phyloP scores from a whole-genome alignment of 2,113 vertebrate species.

The Neodon shergylaensis region DNA sequence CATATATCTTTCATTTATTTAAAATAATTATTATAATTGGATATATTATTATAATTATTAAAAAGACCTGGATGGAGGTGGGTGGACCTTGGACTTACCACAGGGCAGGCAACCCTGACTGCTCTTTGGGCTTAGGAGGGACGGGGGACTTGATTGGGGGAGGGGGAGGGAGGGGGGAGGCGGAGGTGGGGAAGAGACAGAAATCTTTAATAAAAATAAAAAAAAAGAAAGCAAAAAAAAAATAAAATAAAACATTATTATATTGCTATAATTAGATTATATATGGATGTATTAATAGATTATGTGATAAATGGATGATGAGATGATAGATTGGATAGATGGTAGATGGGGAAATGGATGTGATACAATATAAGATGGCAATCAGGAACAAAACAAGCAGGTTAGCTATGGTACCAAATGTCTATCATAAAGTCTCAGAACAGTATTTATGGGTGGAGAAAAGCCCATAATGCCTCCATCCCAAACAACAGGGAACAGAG shows the following conservation, averaged over 20 bases:
- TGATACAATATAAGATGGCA: background rate
- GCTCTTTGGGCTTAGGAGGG: too few relatives aligned
- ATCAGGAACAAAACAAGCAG: background rate
- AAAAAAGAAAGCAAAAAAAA: too few relatives aligned
- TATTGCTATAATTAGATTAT: too few relatives aligned
- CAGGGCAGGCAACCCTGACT: too few relatives aligned
- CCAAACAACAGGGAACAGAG: background rate
- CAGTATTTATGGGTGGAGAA: rapidly evolving
- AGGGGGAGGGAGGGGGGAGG: too few relatives aligned
- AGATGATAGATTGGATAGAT: background rate
- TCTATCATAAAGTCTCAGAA: background rate
- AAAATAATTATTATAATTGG: background rate
- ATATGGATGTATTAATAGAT: background rate
- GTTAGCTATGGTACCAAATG: background rate
- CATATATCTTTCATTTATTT: background rate
- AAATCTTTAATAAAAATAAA: too few relatives aligned
- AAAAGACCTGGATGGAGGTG: too few relatives aligned
- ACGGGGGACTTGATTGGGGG: too few relatives aligned
- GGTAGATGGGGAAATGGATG: background rate
- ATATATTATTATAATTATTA: too few relatives aligned
- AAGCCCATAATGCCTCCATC: background rate
- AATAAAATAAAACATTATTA: too few relatives aligned
- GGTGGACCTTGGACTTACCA: too few relatives aligned
- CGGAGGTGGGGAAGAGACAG: too few relatives aligned
- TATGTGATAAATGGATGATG: background rate